Base-by-base conservation (phyloP, 2,797 vertebrate species). In the Rhabdomys pumilio region DNA sequence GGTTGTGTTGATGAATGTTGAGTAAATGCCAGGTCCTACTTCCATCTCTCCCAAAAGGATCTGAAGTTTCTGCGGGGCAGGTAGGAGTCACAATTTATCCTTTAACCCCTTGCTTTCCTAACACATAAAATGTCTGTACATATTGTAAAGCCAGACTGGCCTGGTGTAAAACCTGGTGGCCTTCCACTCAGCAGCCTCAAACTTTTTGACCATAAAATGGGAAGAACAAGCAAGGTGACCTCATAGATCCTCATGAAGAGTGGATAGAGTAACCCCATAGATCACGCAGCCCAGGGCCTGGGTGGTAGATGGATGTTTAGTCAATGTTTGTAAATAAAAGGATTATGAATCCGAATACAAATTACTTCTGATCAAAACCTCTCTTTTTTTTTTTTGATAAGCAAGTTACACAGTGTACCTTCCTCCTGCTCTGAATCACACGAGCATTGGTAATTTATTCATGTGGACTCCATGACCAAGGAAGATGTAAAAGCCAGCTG, bases 301-400 rank as follows among this genome's bases (percentile, higher is more conserved):
- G 34, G n/a, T 87, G 13, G 26, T 7, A 38, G 41, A 63, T n/a
- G 44, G 44, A 63, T 85, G 8, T n/a, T 7, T 44, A 20, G 13
- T 61, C 67, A 88, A 44, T 80, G 26, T 88, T 29, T 93, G 12
- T 19, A 80, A 91, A 86, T 53, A 80, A 95, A 94, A 93, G 50
- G 15, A 26, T 96, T 79, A 95, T 34, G 50, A 59, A 95, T 44
- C 24, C 44, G 76, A 93, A 67, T 9, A 29, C 50, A 29, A 94
- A 79, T 26, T 79, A 63, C 53, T 97, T 79, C n/a, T 44, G n/a
- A 61, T 44, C 72, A 77, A 92, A 96, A 90, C 55, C n/a, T 69
- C 17, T 65, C 85, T 81, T 53, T 15, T n/a, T 38, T 38, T 38
- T 38, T 38, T 38, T 38, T 38, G 38, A 41, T 20, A 24, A 86